A percentile compares a stretch with the other conserved stretches of the same genome.
phyloP scores from a whole-genome alignment of 92 coral and sea anemone species.

The Zoanthus sociatus region DNA sequence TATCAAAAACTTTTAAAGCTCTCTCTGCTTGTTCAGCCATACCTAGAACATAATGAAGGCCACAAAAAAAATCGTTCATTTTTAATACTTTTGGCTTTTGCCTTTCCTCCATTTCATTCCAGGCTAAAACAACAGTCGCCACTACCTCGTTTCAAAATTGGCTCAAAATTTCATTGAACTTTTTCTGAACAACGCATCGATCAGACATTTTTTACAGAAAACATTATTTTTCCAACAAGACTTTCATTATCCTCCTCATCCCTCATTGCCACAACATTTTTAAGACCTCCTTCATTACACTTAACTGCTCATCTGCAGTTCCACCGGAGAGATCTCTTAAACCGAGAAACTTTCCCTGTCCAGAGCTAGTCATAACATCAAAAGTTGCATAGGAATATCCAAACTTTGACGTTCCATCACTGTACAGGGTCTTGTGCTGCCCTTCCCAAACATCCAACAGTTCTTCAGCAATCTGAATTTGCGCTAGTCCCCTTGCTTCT shows the following conservation, averaged over 20 bases:
- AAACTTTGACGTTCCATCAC: background rate
- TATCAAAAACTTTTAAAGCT: background rate
- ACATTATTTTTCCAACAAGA: background rate
- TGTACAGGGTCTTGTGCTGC: background rate
- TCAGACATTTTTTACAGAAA: background rate
- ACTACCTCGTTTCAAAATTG: background rate
- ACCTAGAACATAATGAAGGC: background rate
- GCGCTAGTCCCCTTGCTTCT: background rate
- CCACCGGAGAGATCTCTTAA: background rate
- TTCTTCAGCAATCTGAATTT: background rate
- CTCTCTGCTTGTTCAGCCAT: background rate
- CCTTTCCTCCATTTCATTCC: background rate
- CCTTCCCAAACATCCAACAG: background rate
- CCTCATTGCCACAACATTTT: slow-evolving; percentile 1
- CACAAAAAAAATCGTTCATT: background rate
- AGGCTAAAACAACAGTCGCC: background rate
- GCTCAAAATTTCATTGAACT: background rate
- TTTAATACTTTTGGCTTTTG: background rate
- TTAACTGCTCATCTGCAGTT: background rate
- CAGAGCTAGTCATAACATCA: background rate
- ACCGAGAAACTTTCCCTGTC: background rate
- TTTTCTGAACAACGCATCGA: background rate
- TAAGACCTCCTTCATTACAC: background rate
- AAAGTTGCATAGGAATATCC: background rate
- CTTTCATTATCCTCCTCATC: background rate